These are phyloP conservation scores for Drosophila atroscutellata DNA, from an alignment of 2,888 invertebrate genomes.

Conservation along the genomic window DNA sequence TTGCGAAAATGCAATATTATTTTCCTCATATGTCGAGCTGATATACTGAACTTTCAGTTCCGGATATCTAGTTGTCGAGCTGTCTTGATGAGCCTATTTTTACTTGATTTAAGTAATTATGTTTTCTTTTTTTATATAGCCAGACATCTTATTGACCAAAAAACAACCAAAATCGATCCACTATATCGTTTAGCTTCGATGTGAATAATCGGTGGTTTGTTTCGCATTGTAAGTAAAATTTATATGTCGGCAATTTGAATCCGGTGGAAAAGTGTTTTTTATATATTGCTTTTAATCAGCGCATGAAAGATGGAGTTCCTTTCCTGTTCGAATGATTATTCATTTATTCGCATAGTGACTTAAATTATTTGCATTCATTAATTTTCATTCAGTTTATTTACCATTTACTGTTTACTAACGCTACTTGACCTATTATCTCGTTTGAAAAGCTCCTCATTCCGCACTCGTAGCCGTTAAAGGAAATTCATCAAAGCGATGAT, in stretches of 20 bases:
- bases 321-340: not conserved
- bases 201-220: no score
- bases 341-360: not conserved
- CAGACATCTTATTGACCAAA: not conserved
- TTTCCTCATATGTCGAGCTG: not conserved
- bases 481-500: constrained; percentile 34
- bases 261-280: not conserved
- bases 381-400: not conserved
- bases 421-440: not conserved
- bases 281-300: not conserved
- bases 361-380: not conserved
- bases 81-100: not conserved
- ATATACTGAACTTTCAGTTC: not conserved
- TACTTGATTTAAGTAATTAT: not conserved
- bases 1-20: constrained; percentile 3
- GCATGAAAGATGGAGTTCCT: not conserved
- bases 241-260: not conserved
- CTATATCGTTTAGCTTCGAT: not conserved
- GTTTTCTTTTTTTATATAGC: not conserved
- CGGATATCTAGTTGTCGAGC: not conserved
- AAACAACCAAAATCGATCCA: not conserved
- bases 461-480: not conserved
- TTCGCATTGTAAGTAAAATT: not conserved
- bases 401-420: not conserved
- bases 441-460: not conserved